phyloP scores from a whole-genome alignment of 2,888 invertebrate genomes.

The Galerucella calmariensis region DNA sequence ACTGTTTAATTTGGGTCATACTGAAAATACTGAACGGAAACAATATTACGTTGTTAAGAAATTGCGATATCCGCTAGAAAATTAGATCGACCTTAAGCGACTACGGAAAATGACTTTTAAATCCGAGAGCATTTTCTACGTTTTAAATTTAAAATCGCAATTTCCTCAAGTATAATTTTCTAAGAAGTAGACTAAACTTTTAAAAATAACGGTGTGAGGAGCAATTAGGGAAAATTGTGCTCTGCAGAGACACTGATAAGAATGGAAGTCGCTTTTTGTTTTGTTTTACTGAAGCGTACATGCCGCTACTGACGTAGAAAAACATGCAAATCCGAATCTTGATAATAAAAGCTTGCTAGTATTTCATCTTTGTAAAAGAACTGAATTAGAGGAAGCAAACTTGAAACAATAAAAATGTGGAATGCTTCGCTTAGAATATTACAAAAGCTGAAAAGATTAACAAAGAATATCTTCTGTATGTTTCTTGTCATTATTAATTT shows the following conservation, averaged over 20 bases:
- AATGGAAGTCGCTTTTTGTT: constrained; percentile 13
- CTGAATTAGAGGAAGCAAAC: too few relatives aligned
- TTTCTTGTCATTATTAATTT: too few relatives aligned
- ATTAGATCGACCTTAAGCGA: not conserved
- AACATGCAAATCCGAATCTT: constrained; percentile 6
- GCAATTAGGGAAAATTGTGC: constrained; percentile 27
- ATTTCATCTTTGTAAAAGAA: not conserved
- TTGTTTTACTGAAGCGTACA: constrained; percentile 6
- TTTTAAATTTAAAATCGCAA: constrained; percentile 17
- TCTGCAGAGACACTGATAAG: constrained; percentile 17
- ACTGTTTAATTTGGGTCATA: too few relatives aligned
- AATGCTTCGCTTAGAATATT: too few relatives aligned
- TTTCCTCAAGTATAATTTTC: constrained; percentile 12
- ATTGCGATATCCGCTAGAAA: constrained; percentile 1
- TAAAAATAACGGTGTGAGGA: constrained; percentile 24
- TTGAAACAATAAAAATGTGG: too few relatives aligned
- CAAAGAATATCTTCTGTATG: too few relatives aligned
- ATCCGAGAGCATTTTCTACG: constrained; percentile 2
- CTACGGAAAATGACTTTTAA: constrained; percentile 10
- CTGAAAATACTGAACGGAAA: too few relatives aligned
- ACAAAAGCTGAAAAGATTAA: too few relatives aligned
- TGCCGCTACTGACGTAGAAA: not conserved
- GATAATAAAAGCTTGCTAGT: not conserved
- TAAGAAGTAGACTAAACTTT: constrained; percentile 20
- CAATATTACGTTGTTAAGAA: not conserved